phyloP scores from a whole-genome alignment of 2,888 invertebrate genomes.

The Lamellibrachia satsuma region DNA sequence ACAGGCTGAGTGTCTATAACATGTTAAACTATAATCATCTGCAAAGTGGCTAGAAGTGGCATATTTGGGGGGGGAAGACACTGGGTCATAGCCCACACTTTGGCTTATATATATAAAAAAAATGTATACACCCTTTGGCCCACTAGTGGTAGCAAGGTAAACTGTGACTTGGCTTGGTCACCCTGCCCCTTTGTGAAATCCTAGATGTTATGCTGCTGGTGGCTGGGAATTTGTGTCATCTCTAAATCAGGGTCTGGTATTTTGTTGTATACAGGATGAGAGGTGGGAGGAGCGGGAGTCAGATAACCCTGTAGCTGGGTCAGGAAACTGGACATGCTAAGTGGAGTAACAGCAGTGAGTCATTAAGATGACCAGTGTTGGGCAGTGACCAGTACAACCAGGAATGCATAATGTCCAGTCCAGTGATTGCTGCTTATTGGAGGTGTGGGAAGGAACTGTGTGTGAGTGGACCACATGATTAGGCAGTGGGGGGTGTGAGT shows the following conservation, averaged over 20 bases:
- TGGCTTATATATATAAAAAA: too few relatives aligned
- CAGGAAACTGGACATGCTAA: neutral
- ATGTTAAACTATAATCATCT: too few relatives aligned
- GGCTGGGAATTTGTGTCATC: neutral
- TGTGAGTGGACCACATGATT: neutral
- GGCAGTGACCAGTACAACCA: neutral
- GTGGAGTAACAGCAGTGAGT: neutral
- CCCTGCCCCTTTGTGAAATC: neutral
- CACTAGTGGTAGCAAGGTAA: too few relatives aligned
- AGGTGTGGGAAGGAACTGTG: neutral
- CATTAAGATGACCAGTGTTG: neutral
- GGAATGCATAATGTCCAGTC: conserved; percentile 13
- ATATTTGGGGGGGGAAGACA: too few relatives aligned
- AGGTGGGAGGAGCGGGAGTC: neutral
- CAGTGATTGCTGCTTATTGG: neutral
- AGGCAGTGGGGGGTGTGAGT: neutral
- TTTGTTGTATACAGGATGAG: neutral
- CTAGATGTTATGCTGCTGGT: neutral
- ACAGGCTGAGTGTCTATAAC: too few relatives aligned
- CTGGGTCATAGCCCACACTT: too few relatives aligned
- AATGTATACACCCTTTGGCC: too few relatives aligned
- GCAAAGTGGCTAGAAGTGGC: too few relatives aligned
- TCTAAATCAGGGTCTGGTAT: neutral
- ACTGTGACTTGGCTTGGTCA: too few relatives aligned
- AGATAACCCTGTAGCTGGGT: neutral